Evolutionary conservation across 1,140 invertebrate genomes (phyloP).

Genomic region (Branchinecta lindahli): DNA sequence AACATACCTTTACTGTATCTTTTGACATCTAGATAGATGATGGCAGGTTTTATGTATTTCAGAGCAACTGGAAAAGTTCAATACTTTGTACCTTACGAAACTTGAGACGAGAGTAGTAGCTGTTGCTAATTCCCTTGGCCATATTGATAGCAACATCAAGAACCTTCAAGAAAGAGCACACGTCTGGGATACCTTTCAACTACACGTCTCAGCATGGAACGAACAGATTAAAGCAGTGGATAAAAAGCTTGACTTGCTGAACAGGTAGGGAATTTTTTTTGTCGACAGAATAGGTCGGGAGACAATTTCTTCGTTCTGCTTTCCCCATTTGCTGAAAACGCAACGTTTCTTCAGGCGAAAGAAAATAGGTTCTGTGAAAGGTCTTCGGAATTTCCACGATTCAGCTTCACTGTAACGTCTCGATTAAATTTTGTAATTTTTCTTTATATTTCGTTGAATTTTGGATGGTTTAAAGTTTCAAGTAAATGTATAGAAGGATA

Average conservation of each 20-base stretch:
- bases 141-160: conserved; percentile 31
- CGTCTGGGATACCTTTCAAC: conserved; percentile 35
- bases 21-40: too few species aligned
- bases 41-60: neutral
- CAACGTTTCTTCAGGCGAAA: neutral
- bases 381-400: too few species aligned
- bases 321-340: conserved; percentile 15
- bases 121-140: conserved; percentile 27
- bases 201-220: conserved; percentile 35
- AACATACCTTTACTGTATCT: too few species aligned
- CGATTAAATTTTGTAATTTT: too few species aligned
- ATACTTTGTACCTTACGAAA: conserved; percentile 29
- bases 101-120: conserved; percentile 29
- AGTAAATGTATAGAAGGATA: too few species aligned
- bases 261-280: conserved; percentile 26
- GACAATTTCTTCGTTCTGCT: neutral
- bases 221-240: conserved; percentile 35
- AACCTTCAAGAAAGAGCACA: conserved; percentile 32
- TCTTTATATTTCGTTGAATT: too few species aligned
- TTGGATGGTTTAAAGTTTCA: too few species aligned
- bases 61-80: conserved; percentile 32
- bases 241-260: conserved; percentile 34
- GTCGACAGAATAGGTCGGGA: neutral
- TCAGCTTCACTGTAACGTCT: too few species aligned
- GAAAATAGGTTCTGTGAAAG: neutral